phyloP scores from a whole-genome alignment of 2,113 vertebrate genomes.

The Caranx ignobilis region DNA sequence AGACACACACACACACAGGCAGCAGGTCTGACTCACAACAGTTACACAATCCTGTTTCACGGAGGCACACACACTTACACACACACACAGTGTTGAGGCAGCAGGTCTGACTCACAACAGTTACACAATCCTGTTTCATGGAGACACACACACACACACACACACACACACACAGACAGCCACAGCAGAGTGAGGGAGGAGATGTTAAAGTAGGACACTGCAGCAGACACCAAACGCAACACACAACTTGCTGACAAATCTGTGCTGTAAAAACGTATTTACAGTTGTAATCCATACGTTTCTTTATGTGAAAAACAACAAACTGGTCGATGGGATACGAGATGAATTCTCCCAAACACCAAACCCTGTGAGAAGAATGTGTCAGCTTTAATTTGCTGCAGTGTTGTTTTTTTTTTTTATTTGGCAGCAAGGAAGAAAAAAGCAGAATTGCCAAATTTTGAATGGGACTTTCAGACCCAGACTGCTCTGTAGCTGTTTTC shows the following conservation, averaged over 20 bases:
- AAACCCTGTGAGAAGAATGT: background rate
- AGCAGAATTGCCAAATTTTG: background rate
- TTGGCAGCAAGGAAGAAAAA: background rate
- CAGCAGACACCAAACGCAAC: slow-evolving; percentile 61
- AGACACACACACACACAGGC: background rate
- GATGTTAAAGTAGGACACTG: slow-evolving; percentile 77
- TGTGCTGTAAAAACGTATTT: background rate
- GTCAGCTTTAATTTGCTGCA: background rate
- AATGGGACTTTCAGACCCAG: background rate
- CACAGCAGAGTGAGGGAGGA: slow-evolving; percentile 54
- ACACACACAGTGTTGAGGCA: slow-evolving; percentile 6
- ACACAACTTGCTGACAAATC: slow-evolving; percentile 13
- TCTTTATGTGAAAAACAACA: background rate
- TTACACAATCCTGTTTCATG: slow-evolving; percentile 66
- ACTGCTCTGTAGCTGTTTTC: background rate
- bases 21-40: slow-evolving; percentile 26
- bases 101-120: slow-evolving; percentile 25
- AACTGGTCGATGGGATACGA: background rate
- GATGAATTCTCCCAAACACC: background rate
- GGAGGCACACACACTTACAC: slow-evolving; percentile 28
- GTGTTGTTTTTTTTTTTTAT: background rate
- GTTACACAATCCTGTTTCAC: slow-evolving; percentile 66
- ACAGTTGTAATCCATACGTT: slow-evolving; percentile 1
- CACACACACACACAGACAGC: slow-evolving; percentile 21
- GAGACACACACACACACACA: slow-evolving; percentile 31